phyloP scores from a whole-genome alignment of 2,888 invertebrate species.

The Apodemia hepburni region DNA sequence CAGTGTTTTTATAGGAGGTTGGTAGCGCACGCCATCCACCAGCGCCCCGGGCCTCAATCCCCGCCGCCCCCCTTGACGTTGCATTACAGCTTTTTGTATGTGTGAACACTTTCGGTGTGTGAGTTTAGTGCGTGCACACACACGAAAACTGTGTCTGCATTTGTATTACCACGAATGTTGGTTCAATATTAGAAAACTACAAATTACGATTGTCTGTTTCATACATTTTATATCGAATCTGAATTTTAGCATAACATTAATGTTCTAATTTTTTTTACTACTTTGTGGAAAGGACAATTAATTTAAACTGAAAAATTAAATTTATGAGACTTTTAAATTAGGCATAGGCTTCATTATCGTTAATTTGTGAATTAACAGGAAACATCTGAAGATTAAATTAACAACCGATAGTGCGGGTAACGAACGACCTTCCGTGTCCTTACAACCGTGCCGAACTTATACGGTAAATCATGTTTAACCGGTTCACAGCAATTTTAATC shows the following conservation, averaged over 20 bases:
- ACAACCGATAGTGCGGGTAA: neutral
- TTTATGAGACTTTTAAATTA: neutral
- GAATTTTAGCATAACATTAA: no score
- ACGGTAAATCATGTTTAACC: constrained; percentile 1
- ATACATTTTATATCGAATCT: no score
- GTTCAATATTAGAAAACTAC: constrained; percentile 13
- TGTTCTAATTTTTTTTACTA: neutral
- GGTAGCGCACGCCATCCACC: constrained; percentile 45
- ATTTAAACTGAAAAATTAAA: neutral
- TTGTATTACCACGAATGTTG: constrained; percentile 30
- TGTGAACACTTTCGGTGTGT: constrained; percentile 35
- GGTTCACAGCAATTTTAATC: neutral
- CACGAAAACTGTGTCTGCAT: constrained; percentile 36
- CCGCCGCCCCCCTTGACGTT: constrained; percentile 33
- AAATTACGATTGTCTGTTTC: neutral
- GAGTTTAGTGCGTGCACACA: constrained; percentile 38
- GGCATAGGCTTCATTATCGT: neutral
- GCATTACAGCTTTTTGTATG: constrained; percentile 33
- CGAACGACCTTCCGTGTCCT: constrained; percentile 12
- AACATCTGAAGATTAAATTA: neutral
- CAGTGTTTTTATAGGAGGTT: constrained; percentile 71
- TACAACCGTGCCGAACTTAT: neutral
- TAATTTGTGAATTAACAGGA: neutral
- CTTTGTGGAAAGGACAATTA: neutral
- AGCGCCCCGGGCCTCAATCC: constrained; percentile 34